A percentile compares a stretch with the other conserved stretches of the same genome.
Evolutionary conservation across 2,113 vertebrate species (phyloP).

Genomic region (Pelecanoides urinatrix): DNA sequence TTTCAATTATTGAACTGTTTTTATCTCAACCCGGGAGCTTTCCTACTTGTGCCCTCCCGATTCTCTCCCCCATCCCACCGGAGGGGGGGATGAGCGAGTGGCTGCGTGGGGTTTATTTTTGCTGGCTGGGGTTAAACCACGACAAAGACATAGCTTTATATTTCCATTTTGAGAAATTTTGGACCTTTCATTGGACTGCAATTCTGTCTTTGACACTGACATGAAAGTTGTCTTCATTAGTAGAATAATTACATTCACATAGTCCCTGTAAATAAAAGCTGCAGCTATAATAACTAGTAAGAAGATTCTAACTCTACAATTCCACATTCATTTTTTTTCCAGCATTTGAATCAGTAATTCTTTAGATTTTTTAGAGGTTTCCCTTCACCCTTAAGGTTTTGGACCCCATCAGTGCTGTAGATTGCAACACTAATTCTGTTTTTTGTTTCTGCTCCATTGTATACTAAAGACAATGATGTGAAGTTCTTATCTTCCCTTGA

Average conservation of each 20-base stretch:
- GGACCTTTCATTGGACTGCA: background rate
- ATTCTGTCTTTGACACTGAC: background rate
- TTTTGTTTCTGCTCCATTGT: background rate
- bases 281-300: background rate
- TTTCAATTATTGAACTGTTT: no score
- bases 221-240: background rate
- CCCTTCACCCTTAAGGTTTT: background rate
- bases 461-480: background rate
- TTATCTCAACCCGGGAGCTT: no score
- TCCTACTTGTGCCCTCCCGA: no score
- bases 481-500: background rate
- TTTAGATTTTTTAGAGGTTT: background rate
- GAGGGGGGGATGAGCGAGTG: no score
- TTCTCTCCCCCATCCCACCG: no score
- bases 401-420: background rate
- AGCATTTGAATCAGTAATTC: background rate
- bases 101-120: no score
- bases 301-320: background rate
- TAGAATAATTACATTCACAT: background rate
- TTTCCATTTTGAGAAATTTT: background rate
- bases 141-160: background rate
- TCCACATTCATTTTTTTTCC: background rate
- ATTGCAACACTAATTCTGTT: background rate
- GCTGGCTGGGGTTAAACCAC: no score
- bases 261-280: background rate